Conservation (phyloP, 2,797 vertebrate species). For the Alcedo atthis region DNA sequence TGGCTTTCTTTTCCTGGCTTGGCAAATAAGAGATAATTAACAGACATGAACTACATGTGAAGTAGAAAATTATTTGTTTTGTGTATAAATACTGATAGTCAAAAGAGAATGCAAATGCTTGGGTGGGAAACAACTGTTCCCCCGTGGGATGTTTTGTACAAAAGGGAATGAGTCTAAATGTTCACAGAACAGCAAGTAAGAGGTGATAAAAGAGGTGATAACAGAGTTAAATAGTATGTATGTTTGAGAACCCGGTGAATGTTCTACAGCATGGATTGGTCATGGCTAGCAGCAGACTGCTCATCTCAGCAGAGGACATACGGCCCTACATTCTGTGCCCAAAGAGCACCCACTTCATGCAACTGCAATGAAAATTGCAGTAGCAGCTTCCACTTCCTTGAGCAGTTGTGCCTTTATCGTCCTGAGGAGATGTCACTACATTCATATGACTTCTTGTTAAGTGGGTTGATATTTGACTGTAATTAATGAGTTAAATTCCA, state of each 20-base stretch:
- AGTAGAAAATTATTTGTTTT: not conserved
- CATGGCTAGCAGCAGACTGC: not conserved
- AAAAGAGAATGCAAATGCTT: not conserved
- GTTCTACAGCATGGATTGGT: not conserved
- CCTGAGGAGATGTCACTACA: rapidly evolving
- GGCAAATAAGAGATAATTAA: not conserved
- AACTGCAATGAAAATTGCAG: not conserved
- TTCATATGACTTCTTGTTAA: not conserved
- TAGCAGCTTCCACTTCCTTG: not conserved
- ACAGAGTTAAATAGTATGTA: not conserved
- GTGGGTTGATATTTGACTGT: not conserved
- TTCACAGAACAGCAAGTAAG: not conserved
- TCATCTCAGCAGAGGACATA: rapidly evolving
- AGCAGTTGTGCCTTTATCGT: not conserved
- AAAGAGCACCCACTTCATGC: rapidly evolving
- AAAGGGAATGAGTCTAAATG: not conserved
- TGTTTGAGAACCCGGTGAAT: not conserved
- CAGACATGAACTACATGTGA: not conserved
- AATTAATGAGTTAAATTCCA: not conserved
- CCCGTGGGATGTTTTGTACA: not conserved
- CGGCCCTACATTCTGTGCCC: not conserved
- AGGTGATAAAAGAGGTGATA: not conserved
- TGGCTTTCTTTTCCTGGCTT: not conserved
- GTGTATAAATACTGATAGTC: not conserved
- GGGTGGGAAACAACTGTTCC: not conserved